A percentile compares a stretch with the other conserved stretches of the same genome.
phyloP scores from a whole-genome alignment of 2,797 vertebrate genomes.

The Enteromius afrohamiltoni region DNA sequence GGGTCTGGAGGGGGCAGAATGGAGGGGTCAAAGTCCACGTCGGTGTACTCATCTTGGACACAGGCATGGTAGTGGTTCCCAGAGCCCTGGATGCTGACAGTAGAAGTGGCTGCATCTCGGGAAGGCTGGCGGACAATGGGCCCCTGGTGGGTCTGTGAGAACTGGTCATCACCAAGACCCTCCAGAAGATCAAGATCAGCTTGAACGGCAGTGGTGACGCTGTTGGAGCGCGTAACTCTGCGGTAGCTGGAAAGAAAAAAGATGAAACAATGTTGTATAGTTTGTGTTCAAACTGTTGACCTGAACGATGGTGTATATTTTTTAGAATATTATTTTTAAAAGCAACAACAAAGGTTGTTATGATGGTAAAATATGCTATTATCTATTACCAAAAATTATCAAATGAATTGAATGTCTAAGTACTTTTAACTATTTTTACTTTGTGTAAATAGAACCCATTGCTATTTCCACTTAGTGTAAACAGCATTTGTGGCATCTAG shows the following conservation, averaged over 20 bases:
- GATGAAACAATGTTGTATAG: not conserved
- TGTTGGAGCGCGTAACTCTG: constrained; percentile 93
- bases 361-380: not conserved
- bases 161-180: constrained; percentile 51
- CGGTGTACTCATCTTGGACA: constrained; percentile 84
- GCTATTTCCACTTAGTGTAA: not conserved
- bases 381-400: not conserved
- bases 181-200: constrained; percentile 87
- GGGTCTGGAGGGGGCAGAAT: constrained; percentile 94
- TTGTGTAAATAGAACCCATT: not conserved
- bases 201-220: constrained; percentile 92
- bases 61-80: constrained; percentile 96
- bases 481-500: not conserved
- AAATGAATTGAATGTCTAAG: not conserved
- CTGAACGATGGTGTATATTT: not conserved
- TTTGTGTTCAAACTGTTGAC: not conserved
- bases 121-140: constrained; percentile 87
- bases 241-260: constrained; percentile 78
- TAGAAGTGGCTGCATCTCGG: constrained; percentile 86
- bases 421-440: not conserved
- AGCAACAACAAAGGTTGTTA: not conserved
- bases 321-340: not conserved
- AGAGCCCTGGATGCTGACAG: constrained; percentile 94
- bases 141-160: constrained; percentile 72
- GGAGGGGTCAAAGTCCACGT: constrained; percentile 89